Evolutionary conservation across 2,113 vertebrate species (phyloP).

Genomic region (Tretioscincus oriximinensis): DNA sequence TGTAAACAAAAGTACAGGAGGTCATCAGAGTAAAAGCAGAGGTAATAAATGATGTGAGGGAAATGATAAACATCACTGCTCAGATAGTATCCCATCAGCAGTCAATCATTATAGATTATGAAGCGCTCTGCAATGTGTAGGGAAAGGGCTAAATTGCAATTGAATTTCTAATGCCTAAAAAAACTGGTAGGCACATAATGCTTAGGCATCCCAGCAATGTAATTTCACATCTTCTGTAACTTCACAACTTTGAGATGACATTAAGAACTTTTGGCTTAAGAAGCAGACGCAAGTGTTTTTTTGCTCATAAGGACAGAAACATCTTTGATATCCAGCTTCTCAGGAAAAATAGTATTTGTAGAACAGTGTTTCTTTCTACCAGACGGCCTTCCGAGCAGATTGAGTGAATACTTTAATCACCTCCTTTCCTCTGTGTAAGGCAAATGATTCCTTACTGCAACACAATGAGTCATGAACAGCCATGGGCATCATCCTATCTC

Average conservation of each 20-base stretch:
- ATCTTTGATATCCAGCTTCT: neutral
- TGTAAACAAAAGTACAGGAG: constrained; percentile 3
- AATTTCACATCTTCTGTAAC: neutral
- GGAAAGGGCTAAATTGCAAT: neutral
- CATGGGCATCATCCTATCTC: constrained; percentile 38
- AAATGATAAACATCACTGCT: neutral
- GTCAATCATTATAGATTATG: neutral
- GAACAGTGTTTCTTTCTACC: neutral
- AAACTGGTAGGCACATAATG: neutral
- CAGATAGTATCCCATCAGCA: neutral
- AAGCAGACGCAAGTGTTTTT: neutral
- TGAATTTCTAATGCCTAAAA: neutral
- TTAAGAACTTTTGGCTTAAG: neutral
- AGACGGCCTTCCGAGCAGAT: neutral
- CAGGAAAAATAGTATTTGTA: neutral
- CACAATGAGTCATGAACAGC: constrained; percentile 40
- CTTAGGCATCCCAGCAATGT: neutral
- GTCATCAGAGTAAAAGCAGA: neutral
- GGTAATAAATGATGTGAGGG: neutral
- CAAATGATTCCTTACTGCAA: neutral
- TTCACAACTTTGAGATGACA: constrained; percentile 15
- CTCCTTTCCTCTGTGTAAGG: neutral
- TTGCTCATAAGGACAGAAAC: neutral
- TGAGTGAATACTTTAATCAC: neutral
- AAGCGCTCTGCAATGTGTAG: neutral